A percentile compares a stretch with the other conserved stretches of the same genome.
phyloP scores from a whole-genome alignment of 2,113 vertebrate species.

The Potamarius usumacintae region DNA sequence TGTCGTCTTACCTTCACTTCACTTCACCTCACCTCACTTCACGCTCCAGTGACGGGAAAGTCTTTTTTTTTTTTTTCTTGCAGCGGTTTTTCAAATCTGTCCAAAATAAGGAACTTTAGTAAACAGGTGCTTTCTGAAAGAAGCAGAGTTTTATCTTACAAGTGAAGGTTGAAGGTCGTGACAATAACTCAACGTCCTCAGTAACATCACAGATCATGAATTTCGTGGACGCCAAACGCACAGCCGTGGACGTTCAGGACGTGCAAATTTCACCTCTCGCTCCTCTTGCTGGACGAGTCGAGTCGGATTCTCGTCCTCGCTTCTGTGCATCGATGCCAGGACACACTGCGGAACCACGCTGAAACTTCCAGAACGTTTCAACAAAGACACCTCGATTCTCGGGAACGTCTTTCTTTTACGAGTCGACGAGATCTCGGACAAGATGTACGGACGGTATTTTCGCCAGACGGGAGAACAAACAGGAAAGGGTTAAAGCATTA shows the following conservation, averaged over 20 bases:
- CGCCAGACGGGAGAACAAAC: slow-evolving; percentile 59
- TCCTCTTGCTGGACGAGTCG: neutral
- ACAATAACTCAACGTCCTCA: neutral
- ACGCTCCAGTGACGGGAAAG: neutral
- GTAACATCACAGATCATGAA: neutral
- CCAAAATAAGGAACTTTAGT: neutral
- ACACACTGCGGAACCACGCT: neutral
- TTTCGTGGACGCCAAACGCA: neutral
- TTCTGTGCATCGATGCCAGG: neutral
- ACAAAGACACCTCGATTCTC: neutral
- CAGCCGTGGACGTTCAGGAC: neutral
- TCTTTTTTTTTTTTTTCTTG: neutral
- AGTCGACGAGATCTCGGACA: neutral
- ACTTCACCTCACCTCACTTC: no score
- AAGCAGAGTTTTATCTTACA: neutral
- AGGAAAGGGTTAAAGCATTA: slow-evolving; percentile 83
- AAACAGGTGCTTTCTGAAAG: neutral
- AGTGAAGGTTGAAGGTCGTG: neutral
- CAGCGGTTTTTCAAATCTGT: neutral
- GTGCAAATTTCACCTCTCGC: neutral
- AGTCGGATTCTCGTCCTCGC: neutral
- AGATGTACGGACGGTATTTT: neutral
- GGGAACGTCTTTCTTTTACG: neutral
- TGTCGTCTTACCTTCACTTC: no score
- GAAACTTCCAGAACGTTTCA: neutral